Conservation (phyloP, 2,888 invertebrate species). For the Drosophila tanythrix region DNA sequence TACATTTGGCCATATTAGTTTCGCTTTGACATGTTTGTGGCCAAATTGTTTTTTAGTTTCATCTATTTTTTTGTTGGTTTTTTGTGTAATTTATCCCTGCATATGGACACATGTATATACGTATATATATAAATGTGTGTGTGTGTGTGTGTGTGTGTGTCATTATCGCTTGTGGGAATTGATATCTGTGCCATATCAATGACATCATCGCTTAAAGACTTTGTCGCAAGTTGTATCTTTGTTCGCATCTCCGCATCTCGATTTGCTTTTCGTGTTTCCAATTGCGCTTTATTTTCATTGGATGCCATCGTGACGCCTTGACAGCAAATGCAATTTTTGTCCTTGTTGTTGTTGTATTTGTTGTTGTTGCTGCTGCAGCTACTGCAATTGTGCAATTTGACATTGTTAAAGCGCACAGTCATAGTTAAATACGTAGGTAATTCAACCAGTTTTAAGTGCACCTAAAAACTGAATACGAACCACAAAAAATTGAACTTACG, state of each 20-base stretch:
- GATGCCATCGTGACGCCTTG: conserved; percentile 46
- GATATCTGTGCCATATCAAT: conserved; percentile 27
- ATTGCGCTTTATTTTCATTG: conserved; percentile 29
- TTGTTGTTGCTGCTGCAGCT: conserved; percentile 28
- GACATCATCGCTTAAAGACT: conserved; percentile 27
- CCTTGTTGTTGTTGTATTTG: conserved; percentile 39
- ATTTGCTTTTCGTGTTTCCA: conserved; percentile 13
- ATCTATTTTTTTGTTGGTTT: conserved; percentile 1
- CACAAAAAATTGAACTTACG: background rate
- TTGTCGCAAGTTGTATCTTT: conserved; percentile 17
- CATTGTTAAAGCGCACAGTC: conserved; percentile 58
- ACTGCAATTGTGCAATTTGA: conserved; percentile 60
- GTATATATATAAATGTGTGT: background rate
- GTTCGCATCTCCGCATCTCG: conserved; percentile 15
- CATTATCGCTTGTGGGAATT: conserved; percentile 18
- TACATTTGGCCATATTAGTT: background rate
- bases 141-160: background rate
- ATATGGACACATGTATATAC: background rate
- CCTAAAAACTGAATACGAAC: background rate
- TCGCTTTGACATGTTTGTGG: background rate
- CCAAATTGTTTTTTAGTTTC: background rate
- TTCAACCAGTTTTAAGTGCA: background rate
- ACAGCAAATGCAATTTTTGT: conserved; percentile 46
- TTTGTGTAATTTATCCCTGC: background rate
- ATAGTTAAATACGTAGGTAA: conserved; percentile 19